Evolutionary conservation across 2,113 vertebrate genomes (phyloP), one percentile per base, ranked within the genome.

Genomic region (Scolopax mira): DNA sequence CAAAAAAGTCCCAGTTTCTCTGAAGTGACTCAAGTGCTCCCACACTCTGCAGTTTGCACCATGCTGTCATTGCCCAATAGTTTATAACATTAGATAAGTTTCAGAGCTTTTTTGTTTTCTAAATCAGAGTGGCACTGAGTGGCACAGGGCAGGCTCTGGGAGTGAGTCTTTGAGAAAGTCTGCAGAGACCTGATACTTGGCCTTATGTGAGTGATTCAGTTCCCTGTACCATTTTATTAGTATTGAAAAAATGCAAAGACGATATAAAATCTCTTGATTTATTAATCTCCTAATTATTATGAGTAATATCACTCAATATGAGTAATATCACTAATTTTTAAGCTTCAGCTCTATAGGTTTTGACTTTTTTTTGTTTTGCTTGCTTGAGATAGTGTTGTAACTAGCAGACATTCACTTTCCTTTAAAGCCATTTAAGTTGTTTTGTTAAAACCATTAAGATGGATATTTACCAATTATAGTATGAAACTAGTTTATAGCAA

Each of bases 261-360:
- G 0, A 74, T 33, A 11, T 7, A 52, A 42, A 54, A 7, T 30
- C 13, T 37, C 6, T 54, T 51, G 2, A 14, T 48, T n/a, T 37
- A 33, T 55, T 1, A 48, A 49, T 51, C 23, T 61, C 15, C 66
- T 79, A 37, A 16, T 52, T 46, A 70, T 39, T n/a, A 52, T 23
- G 4, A 52, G 8, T 5, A 41, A 24, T 65, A 72, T 37, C 58
- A 69, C 16, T 61, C 23, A 64, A 79, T 35, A 48, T 48, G 11
- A 48, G 46, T 48, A 48, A 22, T 22, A 48, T 48, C 19, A 25
- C 18, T 67, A 15, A 44, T 58, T 62, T 75, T 58, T 61, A 67
- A 67, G 3, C 22, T 39, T 27, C 13, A 39, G 5, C 3, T 54
- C 12, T 44, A 23, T 3, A 4, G 1, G 4, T 6, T 79, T 78